These are phyloP conservation scores for Paralvinella palmiformis DNA, from an alignment of 1,140 invertebrate species.

Conservation along the genomic window DNA sequence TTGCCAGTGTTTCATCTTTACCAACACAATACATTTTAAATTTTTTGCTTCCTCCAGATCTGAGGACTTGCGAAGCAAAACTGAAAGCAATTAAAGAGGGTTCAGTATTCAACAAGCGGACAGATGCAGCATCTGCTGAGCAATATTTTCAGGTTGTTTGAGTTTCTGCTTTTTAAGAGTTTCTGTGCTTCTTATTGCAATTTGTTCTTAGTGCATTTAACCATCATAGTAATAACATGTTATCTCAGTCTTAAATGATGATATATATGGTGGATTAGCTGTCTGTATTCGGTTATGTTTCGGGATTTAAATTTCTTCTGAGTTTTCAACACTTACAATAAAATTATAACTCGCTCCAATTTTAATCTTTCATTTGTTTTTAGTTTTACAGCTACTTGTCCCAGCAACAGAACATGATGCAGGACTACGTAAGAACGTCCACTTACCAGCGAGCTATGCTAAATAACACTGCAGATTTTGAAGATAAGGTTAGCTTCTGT, in stretches of 20 bases:
- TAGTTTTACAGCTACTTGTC: conserved; percentile 98
- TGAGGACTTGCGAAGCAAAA: too few relatives aligned
- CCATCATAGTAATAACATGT: background rate
- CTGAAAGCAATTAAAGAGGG: too few relatives aligned
- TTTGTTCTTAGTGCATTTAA: background rate
- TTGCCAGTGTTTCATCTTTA: too few relatives aligned
- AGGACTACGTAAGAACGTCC: conserved; percentile 94
- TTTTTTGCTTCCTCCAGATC: too few relatives aligned
- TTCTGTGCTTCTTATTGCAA: background rate
- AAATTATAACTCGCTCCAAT: background rate
- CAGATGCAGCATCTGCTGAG: conserved; percentile 92
- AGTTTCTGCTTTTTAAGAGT: background rate
- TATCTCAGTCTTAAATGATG: background rate
- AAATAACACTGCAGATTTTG: conserved; percentile 87
- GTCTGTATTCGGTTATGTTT: background rate
- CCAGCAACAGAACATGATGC: conserved; percentile 99
- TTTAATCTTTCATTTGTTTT: conserved; percentile 43
- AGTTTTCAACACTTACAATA: background rate
- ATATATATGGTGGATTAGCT: background rate
- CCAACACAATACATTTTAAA: too few relatives aligned
- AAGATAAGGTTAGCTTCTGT: conserved; percentile 53
- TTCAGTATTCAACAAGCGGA: conserved; percentile 84
- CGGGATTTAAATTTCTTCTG: background rate
- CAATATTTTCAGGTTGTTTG: conserved; percentile 75
- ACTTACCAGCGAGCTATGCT: conserved; percentile 97